Evolutionary conservation across 2,888 invertebrate genomes (phyloP), one percentile per base, ranked within the genome.

Genomic region (Eristalis tenax): DNA sequence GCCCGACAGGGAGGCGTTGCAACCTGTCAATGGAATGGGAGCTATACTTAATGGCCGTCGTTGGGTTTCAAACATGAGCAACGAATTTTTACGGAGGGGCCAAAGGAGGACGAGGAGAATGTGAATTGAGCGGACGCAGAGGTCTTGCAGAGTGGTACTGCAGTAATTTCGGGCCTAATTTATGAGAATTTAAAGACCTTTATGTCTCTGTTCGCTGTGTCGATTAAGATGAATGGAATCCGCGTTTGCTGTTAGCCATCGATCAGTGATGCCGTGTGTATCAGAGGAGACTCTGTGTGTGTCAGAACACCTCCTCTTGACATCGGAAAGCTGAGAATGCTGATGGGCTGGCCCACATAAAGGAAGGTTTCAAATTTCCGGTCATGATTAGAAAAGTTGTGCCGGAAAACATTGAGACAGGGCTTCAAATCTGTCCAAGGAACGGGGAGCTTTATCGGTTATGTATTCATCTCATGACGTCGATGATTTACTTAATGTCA

Each of bases 21-120:
- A 79, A 83, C 83, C 79, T 83, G 83, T 87, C 86, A 83, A 75
- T 87, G 83, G 75, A 87, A 83, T 87, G 83, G 79, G 56, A 79
- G 79, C 79, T 75, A 70, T 79, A 79, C 79, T 87, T 78, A 86
- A 86, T 86, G 82, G 64, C 68, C 70, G 83, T 87, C 75, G 83
- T 63, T 79, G 70, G 69, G 71, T 68, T 75, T 79, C 23, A 56
- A 79, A 87, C 86, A 83, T 79, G 86, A 83, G n/a, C 78, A 76
- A 57, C 8, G 68, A 64, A 73, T 32, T 73, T 81, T 82, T 56
- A 18, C 22, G 50, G 18, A 1, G 50, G n/a, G 18, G 50, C 8
- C 13, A 38, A 38, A 13, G 38, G 38, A 38, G 38, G 18, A 32
- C 32, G 10, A 63, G 59, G 77, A 56, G 79, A 76, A 85, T 85